Conservation (phyloP, 2,797 vertebrate genomes). For the Bovichtus diacanthus region DNA sequence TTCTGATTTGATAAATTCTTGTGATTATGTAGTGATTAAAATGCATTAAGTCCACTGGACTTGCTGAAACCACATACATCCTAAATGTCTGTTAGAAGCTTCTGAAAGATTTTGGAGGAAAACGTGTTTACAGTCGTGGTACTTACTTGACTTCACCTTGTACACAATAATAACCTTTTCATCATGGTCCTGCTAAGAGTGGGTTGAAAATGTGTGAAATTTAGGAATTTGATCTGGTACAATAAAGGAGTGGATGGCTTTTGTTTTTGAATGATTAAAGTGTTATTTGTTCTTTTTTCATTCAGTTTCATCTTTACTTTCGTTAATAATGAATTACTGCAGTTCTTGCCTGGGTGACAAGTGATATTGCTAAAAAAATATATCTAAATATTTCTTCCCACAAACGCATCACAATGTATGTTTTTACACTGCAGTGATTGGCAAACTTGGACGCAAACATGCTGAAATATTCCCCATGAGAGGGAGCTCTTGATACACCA, state of each 20-base stretch:
- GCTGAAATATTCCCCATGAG: constrained; percentile 63
- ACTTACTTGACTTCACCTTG: constrained; percentile 30
- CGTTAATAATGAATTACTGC: not conserved
- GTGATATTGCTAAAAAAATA: not conserved
- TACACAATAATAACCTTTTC: constrained; percentile 18
- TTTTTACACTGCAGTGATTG: not conserved
- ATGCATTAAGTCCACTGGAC: not conserved
- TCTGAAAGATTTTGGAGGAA: not conserved
- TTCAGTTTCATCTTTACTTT: not conserved
- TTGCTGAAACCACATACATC: constrained; percentile 2
- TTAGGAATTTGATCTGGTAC: constrained; percentile 20
- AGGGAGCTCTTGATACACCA: constrained; percentile 64
- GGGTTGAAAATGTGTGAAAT: constrained; percentile 56
- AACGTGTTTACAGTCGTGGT: constrained; percentile 57
- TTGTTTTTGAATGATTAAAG: constrained; percentile 12
- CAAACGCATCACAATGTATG: rapidly evolving
- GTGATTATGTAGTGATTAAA: constrained; percentile 13
- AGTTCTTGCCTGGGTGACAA: not conserved
- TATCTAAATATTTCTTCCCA: not conserved
- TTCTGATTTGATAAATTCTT: not conserved
- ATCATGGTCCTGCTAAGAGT: constrained; percentile 39
- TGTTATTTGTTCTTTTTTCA: not conserved
- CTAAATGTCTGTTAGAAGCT: not conserved
- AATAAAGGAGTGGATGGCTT: not conserved
- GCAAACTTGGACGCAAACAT: not conserved